Base-by-base conservation (phyloP, 2,113 vertebrate genomes). In the Prionailurus bengalensis region DNA sequence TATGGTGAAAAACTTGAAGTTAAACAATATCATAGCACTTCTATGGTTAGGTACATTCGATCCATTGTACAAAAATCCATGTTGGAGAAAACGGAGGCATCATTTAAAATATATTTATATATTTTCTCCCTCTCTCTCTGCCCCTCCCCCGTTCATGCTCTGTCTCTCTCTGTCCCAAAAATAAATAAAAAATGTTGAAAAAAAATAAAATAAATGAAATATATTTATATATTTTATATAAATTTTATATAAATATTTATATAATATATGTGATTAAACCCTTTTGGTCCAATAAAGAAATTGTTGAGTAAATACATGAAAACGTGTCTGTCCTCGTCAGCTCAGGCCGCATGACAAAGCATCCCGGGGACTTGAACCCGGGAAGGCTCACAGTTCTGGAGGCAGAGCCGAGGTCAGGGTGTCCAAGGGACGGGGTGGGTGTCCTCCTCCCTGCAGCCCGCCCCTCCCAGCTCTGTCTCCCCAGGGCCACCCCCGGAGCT, bases 361-460 rank as follows among this genome's bases (percentile, higher is more conserved):
- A 0, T 3, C 36, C 10, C 0, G 2, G 66, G 13, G 74, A 13
- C 17, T 0, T 23, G 58, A 61, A 61, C 58, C 58, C 7, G 0
- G 0, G 11, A 17, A 7, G 5, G 48, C 31, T 55, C 36, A 5
- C 1, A 1, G 10, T 25, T 85, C 11, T 29, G 48, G 17, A 39
- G 25, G 7, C 16, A 17, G 7, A 36, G 4, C 16, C 0, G 1
- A 12, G 68, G 12, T 5, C 25, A 1, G 13, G n/a, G 53, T 2
- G 12, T 36, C 12, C 10, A 16, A 4, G 0, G 1, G 23, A 25
- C 0, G 0, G 23, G 1, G 29, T 1, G 27, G 29, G 74, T 25
- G 25, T 9, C 25, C 25, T 17, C 42, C 42, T 4, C 7, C 42
- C 14, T 2, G 42, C 42, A 1, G 3, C 23, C 3, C 13, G 39